Conservation (phyloP, 1,140 invertebrate genomes). For the Euura lappo region DNA sequence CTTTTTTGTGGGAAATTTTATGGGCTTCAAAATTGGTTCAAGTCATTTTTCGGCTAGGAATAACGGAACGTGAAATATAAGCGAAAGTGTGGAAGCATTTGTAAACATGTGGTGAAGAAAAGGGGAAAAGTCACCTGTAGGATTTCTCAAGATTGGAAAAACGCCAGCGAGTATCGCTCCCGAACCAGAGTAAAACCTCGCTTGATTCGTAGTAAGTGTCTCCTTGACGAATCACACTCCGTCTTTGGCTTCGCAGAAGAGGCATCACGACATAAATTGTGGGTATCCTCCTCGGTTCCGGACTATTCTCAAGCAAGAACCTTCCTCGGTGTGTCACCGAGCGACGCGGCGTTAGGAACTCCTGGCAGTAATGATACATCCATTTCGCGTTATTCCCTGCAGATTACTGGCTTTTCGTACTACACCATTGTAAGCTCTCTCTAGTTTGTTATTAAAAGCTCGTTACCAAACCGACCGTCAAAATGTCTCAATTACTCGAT, state of each 20-base stretch:
- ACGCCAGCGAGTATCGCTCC: neutral
- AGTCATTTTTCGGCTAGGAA: too few species aligned
- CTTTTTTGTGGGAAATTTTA: too few species aligned
- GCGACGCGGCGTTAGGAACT: too few species aligned
- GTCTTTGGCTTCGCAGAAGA: neutral
- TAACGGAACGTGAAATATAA: too few species aligned
- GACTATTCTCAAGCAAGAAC: neutral
- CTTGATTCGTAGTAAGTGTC: neutral
- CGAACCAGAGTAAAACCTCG: neutral
- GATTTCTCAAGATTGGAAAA: neutral
- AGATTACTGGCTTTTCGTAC: too few species aligned
- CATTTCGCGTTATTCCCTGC: too few species aligned
- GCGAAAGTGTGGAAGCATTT: too few species aligned
- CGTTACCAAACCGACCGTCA: neutral
- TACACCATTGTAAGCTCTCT: too few species aligned
- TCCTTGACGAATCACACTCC: neutral
- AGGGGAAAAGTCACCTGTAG: neutral
- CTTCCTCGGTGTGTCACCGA: too few species aligned
- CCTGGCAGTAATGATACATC: too few species aligned
- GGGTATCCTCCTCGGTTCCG: neutral
- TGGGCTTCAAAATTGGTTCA: too few species aligned
- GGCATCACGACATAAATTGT: neutral
- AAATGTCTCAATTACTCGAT: constrained; percentile 3
- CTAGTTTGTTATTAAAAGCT: constrained; percentile 1
- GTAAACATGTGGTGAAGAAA: too few species aligned